Conservation (phyloP, 2,888 invertebrate genomes). For the Ryuthela nishihirai region DNA sequence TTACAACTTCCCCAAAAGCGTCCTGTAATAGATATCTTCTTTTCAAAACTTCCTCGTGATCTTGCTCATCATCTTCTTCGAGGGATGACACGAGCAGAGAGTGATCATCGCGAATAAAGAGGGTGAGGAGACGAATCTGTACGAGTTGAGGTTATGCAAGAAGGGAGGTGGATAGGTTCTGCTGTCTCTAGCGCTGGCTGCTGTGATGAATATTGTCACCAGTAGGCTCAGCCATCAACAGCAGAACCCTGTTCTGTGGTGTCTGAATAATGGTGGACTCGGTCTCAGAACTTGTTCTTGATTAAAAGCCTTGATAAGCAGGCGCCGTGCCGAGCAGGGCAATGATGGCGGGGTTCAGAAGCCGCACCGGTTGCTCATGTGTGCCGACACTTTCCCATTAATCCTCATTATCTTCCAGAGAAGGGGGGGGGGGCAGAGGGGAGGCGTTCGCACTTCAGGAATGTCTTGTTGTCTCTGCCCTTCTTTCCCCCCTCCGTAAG, state of each 20-base stretch:
- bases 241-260: no score
- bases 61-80: no score
- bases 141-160: no score
- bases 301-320: slow-evolving; percentile 34
- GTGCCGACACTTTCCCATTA: slow-evolving; percentile 24
- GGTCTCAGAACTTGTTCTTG: slow-evolving; percentile 24
- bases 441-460: slow-evolving; percentile 18
- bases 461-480: slow-evolving; percentile 15
- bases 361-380: slow-evolving; percentile 32
- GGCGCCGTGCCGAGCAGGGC: slow-evolving; percentile 15
- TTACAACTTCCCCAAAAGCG: no score
- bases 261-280: slow-evolving; percentile 9
- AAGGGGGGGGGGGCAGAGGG: slow-evolving; percentile 11
- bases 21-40: no score
- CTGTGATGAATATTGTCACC: slow-evolving; percentile 25
- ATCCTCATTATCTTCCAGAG: slow-evolving; percentile 35
- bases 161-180: no score
- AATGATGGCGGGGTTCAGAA: not conserved
- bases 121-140: no score
- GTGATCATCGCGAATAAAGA: no score
- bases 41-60: no score
- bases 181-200: no score
- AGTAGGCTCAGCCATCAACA: not conserved
- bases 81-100: no score
- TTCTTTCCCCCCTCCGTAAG: slow-evolving; percentile 16